These are phyloP conservation scores for Agelaius tricolor DNA, from an alignment of 2,113 vertebrate genomes.

Conservation along the genomic window DNA sequence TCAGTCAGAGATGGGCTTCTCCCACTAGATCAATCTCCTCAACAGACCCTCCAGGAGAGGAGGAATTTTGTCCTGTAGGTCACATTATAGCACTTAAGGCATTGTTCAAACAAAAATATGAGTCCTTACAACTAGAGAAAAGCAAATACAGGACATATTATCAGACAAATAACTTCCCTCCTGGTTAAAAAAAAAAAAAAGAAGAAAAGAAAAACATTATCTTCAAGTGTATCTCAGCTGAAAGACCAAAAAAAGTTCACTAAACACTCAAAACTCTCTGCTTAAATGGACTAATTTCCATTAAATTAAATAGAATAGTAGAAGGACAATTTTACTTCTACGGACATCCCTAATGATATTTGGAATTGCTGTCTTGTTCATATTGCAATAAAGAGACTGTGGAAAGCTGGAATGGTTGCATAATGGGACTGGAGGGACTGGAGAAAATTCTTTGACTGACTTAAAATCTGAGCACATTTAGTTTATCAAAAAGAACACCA, in stretches of 20 bases:
- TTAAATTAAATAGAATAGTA: background rate
- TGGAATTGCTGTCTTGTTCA: background rate
- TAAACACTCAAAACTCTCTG: background rate
- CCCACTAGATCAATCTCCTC: background rate
- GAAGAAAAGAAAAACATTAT: background rate
- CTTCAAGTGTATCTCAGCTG: background rate
- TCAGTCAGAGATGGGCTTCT: background rate
- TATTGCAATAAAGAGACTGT: background rate
- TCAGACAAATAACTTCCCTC: background rate
- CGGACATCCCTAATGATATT: accelerated
- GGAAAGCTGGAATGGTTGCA: background rate
- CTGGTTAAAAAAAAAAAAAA: no score
- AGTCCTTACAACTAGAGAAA: background rate
- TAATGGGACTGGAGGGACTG: background rate
- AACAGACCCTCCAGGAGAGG: background rate
- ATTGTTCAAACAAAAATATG: background rate
- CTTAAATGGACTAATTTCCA: background rate
- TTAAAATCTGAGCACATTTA: background rate
- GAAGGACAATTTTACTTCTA: background rate
- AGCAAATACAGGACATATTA: background rate
- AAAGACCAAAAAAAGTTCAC: background rate
- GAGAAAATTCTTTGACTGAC: background rate
- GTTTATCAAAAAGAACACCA: background rate
- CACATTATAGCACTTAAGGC: background rate
- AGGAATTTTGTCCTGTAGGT: background rate